phyloP scores from a whole-genome alignment of 2,113 vertebrate species.

The Campylomormyrus tamandua region DNA sequence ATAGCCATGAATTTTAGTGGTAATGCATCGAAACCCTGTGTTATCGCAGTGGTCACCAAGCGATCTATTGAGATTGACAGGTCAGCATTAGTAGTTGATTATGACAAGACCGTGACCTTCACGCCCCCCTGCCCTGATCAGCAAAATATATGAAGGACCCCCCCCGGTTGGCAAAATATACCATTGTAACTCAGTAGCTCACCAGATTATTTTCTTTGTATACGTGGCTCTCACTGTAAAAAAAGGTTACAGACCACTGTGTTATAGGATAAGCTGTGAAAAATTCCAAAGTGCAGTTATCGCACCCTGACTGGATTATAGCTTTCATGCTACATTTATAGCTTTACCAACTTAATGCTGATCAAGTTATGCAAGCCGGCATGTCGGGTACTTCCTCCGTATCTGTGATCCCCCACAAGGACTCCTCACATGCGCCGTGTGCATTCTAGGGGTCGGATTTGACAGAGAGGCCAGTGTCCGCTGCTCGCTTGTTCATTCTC shows the following conservation, averaged over 20 bases:
- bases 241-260: background rate
- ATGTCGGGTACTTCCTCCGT: background rate
- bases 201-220: background rate
- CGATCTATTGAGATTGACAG: background rate
- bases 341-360: background rate
- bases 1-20: background rate
- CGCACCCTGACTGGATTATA: background rate
- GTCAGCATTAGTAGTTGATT: background rate
- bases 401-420: background rate
- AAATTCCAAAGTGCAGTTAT: background rate
- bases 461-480: slow-evolving; percentile 97
- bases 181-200: background rate
- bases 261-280: background rate
- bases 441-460: slow-evolving; percentile 88
- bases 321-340: background rate
- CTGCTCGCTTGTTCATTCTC: slow-evolving; percentile 96
- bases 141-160: background rate
- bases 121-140: background rate
- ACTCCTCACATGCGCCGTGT: slow-evolving; percentile 44
- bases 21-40: background rate
- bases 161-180: background rate
- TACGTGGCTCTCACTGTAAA: background rate
- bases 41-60: background rate
- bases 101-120: background rate
- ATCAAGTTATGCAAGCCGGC: background rate